Conservation (phyloP, 2,888 invertebrate species). For the Acanthacorydalis orientalis region DNA sequence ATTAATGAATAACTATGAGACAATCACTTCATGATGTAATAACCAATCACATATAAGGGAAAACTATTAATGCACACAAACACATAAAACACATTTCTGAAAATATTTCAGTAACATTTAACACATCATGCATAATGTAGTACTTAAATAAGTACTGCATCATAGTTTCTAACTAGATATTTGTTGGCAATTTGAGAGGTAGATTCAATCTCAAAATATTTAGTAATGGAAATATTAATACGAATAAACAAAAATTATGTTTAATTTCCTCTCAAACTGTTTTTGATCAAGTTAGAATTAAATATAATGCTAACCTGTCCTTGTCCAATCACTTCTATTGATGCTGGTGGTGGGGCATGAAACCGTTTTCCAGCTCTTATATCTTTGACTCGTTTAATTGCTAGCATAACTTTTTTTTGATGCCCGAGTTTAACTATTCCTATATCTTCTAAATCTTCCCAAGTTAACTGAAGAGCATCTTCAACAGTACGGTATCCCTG, state of each 20-base stretch:
- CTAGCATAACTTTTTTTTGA: slow-evolving; percentile 94
- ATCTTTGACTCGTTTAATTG: slow-evolving; percentile 91
- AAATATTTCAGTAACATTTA: too few relatives aligned
- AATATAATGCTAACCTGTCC: slow-evolving; percentile 20
- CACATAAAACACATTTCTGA: too few relatives aligned
- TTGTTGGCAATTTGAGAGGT: background rate
- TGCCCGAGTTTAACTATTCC: slow-evolving; percentile 87
- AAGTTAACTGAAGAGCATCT: slow-evolving; percentile 85
- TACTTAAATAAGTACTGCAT: background rate
- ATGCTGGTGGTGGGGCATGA: slow-evolving; percentile 33
- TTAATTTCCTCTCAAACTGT: too few relatives aligned
- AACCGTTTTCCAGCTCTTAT: slow-evolving; percentile 70
- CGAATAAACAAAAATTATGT: too few relatives aligned
- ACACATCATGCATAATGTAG: background rate
- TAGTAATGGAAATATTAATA: background rate
- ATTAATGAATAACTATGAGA: too few relatives aligned
- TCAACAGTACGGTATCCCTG: slow-evolving; percentile 91
- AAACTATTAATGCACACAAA: too few relatives aligned
- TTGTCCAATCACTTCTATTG: slow-evolving; percentile 25
- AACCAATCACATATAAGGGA: too few relatives aligned
- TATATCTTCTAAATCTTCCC: slow-evolving; percentile 99
- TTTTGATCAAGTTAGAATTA: background rate
- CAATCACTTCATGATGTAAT: too few relatives aligned
- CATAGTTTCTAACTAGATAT: background rate
- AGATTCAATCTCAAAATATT: background rate